Evolutionary conservation across 2,888 invertebrate genomes (phyloP).

Genomic region (Diaphora mendica): DNA sequence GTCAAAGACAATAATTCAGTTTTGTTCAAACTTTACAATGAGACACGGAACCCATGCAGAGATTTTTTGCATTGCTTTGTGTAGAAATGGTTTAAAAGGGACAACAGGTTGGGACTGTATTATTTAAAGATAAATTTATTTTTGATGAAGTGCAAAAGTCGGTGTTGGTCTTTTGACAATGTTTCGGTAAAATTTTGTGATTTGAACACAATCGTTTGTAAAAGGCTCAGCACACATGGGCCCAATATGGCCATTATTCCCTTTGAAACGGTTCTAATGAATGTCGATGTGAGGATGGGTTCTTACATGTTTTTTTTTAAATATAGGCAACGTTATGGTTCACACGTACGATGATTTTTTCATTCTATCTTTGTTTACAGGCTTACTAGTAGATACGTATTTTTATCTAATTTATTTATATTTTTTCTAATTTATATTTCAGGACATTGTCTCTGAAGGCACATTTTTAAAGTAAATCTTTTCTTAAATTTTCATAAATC

Average conservation of each 20-base stretch:
- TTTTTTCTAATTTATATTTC: not conserved
- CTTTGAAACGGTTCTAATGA: conserved; percentile 70
- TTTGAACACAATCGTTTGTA: conserved; percentile 72
- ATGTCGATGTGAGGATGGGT: conserved; percentile 69
- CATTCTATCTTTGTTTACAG: not conserved
- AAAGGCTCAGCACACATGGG: conserved; percentile 81
- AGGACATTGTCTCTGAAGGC: not conserved
- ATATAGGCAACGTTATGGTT: conserved; percentile 28
- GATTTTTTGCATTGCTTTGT: conserved; percentile 66
- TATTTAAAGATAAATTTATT: conserved; percentile 79
- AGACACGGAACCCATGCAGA: conserved; percentile 57
- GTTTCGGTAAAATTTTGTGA: conserved; percentile 71
- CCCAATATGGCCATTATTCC: conserved; percentile 79
- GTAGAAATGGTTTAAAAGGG: conserved; percentile 59
- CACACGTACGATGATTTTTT: conserved; percentile 44
- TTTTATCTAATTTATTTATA: not conserved
- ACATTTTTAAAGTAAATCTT: too few relatives aligned
- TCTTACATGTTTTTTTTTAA: conserved; percentile 51
- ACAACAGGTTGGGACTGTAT: conserved; percentile 74
- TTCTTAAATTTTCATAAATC: too few relatives aligned
- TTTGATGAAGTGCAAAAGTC: conserved; percentile 86
- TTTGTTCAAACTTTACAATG: conserved; percentile 68
- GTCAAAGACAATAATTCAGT: conserved; percentile 81
- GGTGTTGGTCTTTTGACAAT: conserved; percentile 72
- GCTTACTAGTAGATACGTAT: not conserved